phyloP scores from a whole-genome alignment of 2,888 invertebrate genomes.

The Hoplodrina blanda region DNA sequence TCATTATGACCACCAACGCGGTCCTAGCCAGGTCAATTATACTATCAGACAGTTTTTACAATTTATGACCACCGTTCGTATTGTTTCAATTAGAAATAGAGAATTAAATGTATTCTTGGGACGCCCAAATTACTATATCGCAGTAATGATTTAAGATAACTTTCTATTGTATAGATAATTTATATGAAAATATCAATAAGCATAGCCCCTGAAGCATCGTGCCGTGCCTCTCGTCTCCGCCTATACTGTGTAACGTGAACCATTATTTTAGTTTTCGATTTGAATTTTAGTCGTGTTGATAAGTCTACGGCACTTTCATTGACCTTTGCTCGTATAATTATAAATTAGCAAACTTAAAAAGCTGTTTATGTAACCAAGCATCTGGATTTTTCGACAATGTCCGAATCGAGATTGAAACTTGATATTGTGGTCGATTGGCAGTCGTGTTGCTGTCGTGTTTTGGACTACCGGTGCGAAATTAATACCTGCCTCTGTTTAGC shows the following conservation, averaged over 20 bases:
- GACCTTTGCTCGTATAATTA: slow-evolving; percentile 50
- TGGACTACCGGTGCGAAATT: slow-evolving; percentile 42
- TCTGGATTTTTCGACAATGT: slow-evolving; percentile 17
- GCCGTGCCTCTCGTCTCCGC: slow-evolving; percentile 75
- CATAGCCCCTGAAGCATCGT: slow-evolving; percentile 77
- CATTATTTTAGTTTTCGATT: slow-evolving; percentile 80
- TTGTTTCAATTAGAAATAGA: slow-evolving; percentile 88
- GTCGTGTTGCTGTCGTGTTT: slow-evolving; percentile 4
- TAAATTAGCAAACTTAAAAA: slow-evolving; percentile 53
- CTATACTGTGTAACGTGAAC: slow-evolving; percentile 79
- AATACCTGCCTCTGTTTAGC: slow-evolving; percentile 35
- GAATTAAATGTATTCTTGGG: slow-evolving; percentile 82
- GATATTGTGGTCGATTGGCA: slow-evolving; percentile 24
- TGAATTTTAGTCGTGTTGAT: slow-evolving; percentile 64
- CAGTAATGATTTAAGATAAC: slow-evolving; percentile 77
- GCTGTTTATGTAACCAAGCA: slow-evolving; percentile 20
- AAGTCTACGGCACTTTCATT: slow-evolving; percentile 63
- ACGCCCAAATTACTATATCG: slow-evolving; percentile 88
- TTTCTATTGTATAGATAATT: slow-evolving; percentile 82
- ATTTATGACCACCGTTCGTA: slow-evolving; percentile 83
- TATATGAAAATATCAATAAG: slow-evolving; percentile 86
- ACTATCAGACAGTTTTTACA: slow-evolving; percentile 73
- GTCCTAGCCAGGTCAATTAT: slow-evolving; percentile 78
- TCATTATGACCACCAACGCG: slow-evolving; percentile 84
- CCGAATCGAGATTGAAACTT: slow-evolving; percentile 29